Evolutionary conservation across 2,797 vertebrate genomes (phyloP).

Genomic region (Diplodus puntazzo): DNA sequence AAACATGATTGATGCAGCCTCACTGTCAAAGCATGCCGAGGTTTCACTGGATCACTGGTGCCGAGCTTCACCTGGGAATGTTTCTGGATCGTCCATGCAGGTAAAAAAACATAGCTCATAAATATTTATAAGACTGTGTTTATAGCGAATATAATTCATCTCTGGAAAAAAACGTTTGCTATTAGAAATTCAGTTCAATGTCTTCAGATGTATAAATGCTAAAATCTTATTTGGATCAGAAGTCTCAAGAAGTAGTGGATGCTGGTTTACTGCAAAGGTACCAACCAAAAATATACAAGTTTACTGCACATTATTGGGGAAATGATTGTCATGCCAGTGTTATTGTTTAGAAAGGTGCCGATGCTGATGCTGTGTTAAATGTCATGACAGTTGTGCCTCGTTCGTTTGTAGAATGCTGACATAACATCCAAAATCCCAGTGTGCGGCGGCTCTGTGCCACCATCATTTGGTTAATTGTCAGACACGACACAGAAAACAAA

Average conservation of each 20-base stretch:
- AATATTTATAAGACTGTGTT: constrained; percentile 3
- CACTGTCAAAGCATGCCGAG: constrained; percentile 18
- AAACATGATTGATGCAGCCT: constrained; percentile 51
- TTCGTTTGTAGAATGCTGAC: too few relatives aligned
- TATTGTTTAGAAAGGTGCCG: too few relatives aligned
- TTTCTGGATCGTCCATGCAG: constrained; percentile 22
- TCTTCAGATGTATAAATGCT: background rate
- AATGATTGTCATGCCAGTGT: too few relatives aligned
- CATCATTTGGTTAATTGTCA: too few relatives aligned
- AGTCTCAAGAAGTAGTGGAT: background rate
- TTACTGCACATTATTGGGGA: background rate
- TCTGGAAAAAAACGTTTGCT: background rate
- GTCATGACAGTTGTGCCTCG: too few relatives aligned
- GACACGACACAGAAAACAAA: too few relatives aligned
- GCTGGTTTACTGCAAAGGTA: background rate
- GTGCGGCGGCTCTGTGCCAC: too few relatives aligned
- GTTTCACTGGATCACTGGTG: constrained; percentile 15
- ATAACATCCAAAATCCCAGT: too few relatives aligned
- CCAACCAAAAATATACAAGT: background rate
- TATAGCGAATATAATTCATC: background rate
- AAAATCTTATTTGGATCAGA: background rate
- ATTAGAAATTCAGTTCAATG: background rate
- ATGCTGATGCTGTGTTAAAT: too few relatives aligned
- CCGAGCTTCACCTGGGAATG: constrained; percentile 14
- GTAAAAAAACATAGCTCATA: background rate